A percentile compares a stretch with the other conserved stretches of the same genome.
Evolutionary conservation across 1,140 invertebrate species (phyloP).

Genomic region (Meloidogyne chitwoodi): DNA sequence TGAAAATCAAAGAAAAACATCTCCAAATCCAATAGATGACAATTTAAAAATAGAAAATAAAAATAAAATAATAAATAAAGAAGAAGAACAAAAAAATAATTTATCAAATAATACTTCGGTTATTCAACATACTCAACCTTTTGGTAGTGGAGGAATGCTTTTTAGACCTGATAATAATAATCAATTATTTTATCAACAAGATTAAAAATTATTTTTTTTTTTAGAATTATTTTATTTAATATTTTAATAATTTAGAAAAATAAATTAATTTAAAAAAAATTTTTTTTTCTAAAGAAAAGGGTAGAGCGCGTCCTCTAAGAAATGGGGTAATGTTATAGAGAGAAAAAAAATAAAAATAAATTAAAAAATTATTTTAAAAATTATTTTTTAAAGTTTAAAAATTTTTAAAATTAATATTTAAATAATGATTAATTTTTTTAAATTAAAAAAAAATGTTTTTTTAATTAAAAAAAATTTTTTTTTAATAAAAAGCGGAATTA

Average conservation of each 20-base stretch:
- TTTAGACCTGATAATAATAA: background rate
- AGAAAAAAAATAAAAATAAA: too few species aligned
- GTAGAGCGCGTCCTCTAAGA: too few species aligned
- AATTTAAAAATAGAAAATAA: background rate
- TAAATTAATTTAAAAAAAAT: background rate
- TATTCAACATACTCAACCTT: background rate
- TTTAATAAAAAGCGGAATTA: too few species aligned
- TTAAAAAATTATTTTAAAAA: too few species aligned
- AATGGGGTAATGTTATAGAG: too few species aligned
- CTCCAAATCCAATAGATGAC: background rate
- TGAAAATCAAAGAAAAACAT: background rate
- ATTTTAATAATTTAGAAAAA: background rate
- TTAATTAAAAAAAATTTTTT: too few species aligned
- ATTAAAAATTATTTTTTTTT: background rate
- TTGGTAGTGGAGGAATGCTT: background rate
- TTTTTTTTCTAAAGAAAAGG: too few species aligned
- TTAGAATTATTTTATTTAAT: background rate
- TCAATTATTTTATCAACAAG: background rate
- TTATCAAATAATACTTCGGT: background rate
- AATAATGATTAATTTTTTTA: too few species aligned
- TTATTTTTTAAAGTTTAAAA: too few species aligned
- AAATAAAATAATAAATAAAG: background rate
- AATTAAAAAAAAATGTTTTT: too few species aligned
- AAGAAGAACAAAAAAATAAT: background rate
- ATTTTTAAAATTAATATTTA: too few species aligned